Evolutionary conservation across 2,888 invertebrate species (phyloP).

Genomic region (Agonopterix heracliana): DNA sequence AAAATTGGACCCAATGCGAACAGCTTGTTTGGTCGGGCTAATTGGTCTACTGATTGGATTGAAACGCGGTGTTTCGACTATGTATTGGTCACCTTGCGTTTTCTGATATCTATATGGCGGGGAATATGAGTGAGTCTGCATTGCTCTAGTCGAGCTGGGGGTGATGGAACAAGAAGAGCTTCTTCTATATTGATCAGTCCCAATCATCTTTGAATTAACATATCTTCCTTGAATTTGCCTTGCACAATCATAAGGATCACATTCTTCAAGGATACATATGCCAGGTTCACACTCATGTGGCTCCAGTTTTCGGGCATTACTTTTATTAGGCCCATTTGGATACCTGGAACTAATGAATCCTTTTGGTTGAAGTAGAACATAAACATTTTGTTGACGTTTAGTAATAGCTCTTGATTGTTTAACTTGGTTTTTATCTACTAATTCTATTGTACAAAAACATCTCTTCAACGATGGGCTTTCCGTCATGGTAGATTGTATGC

Average conservation of each 20-base stretch:
- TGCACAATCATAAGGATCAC: slow-evolving; percentile 27
- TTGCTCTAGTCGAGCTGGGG: slow-evolving; percentile 1
- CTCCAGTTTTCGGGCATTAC: slow-evolving; percentile 16
- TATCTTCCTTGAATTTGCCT: slow-evolving; percentile 12
- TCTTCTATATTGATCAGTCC: slow-evolving; percentile 6
- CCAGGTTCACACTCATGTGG: slow-evolving; percentile 26
- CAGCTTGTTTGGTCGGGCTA: slow-evolving; percentile 5
- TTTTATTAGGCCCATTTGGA: too few species aligned
- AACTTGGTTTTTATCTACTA: slow-evolving; percentile 3
- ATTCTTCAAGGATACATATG: slow-evolving; percentile 30
- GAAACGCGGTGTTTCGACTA: slow-evolving; percentile 1
- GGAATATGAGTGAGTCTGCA: background rate
- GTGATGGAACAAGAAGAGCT: slow-evolving; percentile 8
- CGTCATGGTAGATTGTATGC: slow-evolving; percentile 17
- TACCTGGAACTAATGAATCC: too few species aligned
- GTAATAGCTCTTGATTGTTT: too few species aligned
- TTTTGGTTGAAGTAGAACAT: too few species aligned
- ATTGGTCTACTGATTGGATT: slow-evolving; percentile 1
- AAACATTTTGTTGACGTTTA: too few species aligned
- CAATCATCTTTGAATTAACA: background rate
- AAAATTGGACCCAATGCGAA: slow-evolving; percentile 20
- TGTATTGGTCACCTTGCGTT: background rate
- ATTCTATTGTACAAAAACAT: slow-evolving; percentile 33
- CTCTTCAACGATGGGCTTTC: slow-evolving; percentile 26
- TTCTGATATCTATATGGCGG: background rate